Conservation (phyloP, 2,113 vertebrate genomes). For the Carlito syrichta region DNA sequence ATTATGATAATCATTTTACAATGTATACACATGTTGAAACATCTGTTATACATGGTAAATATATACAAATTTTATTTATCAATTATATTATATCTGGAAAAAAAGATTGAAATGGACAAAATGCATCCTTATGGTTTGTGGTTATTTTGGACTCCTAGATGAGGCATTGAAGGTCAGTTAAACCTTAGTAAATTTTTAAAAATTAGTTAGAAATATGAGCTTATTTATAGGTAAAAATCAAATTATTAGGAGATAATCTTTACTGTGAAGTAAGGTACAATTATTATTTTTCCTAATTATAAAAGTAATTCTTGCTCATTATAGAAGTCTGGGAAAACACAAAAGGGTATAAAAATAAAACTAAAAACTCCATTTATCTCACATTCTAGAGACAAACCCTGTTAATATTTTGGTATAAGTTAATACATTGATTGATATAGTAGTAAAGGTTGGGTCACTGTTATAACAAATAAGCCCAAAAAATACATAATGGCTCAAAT, state of each 20-base stretch:
- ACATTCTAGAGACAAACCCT: neutral
- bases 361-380: neutral
- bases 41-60: neutral
- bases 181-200: neutral
- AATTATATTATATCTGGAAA: neutral
- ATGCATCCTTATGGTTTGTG: neutral
- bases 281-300: neutral
- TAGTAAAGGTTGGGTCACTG: neutral
- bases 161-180: neutral
- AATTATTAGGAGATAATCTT: neutral
- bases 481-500: neutral
- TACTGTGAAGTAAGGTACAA: neutral
- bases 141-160: neutral
- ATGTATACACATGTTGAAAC: neutral
- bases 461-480: neutral
- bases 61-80: neutral
- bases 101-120: neutral
- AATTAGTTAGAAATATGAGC: neutral
- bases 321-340: constrained; percentile 6
- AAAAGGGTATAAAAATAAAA: neutral
- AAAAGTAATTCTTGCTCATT: constrained; percentile 14
- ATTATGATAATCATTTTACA: neutral
- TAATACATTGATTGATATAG: neutral
- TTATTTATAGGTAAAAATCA: constrained; percentile 18
- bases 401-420: neutral